Percentiles rank a stretch among this genome's conserved stretches.
These are phyloP conservation scores for Ginglymostoma cirratum DNA, from an alignment of 2,113 vertebrate species.

Conservation along the genomic window DNA sequence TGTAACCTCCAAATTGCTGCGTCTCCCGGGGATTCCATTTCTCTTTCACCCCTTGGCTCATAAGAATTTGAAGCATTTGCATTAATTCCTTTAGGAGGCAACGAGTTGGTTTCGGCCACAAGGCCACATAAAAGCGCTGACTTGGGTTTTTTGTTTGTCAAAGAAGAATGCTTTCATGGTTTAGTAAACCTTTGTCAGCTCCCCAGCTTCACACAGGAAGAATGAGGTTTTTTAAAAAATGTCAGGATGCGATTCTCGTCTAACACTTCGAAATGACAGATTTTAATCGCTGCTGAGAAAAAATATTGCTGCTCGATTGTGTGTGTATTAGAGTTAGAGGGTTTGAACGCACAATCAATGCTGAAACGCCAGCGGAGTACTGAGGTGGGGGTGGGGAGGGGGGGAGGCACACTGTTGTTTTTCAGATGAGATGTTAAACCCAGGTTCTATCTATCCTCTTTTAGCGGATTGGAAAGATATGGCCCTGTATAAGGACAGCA, in stretches of 20 bases:
- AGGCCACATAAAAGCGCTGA: neutral
- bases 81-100: neutral
- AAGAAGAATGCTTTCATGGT: neutral
- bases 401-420: neutral
- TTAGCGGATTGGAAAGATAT: neutral
- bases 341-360: neutral
- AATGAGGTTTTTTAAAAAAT: neutral
- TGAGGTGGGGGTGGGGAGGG: neutral
- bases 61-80: slow-evolving; percentile 28
- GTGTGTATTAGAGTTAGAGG: neutral
- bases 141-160: neutral
- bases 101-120: neutral
- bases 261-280: neutral
- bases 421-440: neutral
- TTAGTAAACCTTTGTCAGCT: neutral
- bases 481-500: neutral
- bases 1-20: neutral
- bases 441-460: neutral
- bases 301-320: neutral
- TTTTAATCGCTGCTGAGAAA: neutral
- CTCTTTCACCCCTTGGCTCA: neutral
- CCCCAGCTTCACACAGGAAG: neutral
- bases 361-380: neutral
- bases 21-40: neutral
- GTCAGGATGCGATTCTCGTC: neutral